Percentiles rank a stretch among this genome's conserved stretches.
Conservation (phyloP, 2,113 vertebrate species). For the Oncorhynchus gorbuscha region DNA sequence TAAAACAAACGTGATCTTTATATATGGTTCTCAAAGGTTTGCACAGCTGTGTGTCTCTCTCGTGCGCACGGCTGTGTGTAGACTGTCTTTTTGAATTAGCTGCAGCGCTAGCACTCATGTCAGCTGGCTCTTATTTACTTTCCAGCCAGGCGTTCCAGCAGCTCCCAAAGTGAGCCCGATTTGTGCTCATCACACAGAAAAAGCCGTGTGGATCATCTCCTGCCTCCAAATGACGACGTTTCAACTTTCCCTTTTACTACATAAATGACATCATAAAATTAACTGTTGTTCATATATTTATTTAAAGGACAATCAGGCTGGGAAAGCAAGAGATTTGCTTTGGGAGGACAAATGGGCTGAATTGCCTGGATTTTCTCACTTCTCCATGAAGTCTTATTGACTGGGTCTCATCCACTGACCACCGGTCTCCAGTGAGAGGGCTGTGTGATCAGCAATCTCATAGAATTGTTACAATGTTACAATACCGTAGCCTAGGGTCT, state of each 20-base stretch:
- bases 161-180: conserved; percentile 7
- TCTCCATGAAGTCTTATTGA: no score
- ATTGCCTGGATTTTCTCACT: no score
- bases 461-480: no score
- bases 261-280: not conserved
- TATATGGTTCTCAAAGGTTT: not conserved
- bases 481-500: no score
- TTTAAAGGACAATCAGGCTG: no score
- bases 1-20: not conserved
- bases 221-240: not conserved
- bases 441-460: no score
- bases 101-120: conserved; percentile 19
- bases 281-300: no score
- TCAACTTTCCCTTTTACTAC: not conserved
- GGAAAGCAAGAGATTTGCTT: no score
- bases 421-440: no score
- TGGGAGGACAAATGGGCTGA: no score
- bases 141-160: conserved; percentile 19
- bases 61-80: not conserved
- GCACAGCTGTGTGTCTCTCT: not conserved
- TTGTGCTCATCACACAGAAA: not conserved
- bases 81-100: conserved; percentile 1
- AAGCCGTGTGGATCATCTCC: not conserved
- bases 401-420: no score
- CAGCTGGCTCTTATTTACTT: conserved; percentile 40